Conservation (phyloP, 2,888 invertebrate species). For the Drosophila mettleri region DNA sequence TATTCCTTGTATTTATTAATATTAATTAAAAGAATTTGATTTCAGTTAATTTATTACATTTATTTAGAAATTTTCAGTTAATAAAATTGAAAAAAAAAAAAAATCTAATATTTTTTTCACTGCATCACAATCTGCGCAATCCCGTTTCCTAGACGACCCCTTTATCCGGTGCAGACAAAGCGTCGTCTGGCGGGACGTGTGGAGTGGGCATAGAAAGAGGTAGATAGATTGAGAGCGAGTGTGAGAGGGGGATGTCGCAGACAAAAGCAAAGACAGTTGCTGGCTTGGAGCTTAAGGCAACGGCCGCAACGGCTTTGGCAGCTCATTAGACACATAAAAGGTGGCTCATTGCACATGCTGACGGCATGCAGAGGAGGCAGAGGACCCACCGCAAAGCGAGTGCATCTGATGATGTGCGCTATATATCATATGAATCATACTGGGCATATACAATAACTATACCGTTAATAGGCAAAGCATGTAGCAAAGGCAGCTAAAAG, state of each 20-base stretch:
- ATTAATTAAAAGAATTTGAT: background rate
- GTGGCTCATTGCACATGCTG: conserved; percentile 56
- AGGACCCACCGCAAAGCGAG: conserved; percentile 41
- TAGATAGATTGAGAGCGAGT: background rate
- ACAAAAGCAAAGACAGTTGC: conserved; percentile 25
- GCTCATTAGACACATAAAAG: conserved; percentile 64
- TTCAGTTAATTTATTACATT: background rate
- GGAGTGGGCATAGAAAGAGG: background rate
- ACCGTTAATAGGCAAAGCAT: conserved; percentile 78
- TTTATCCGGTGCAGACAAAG: conserved; percentile 59
- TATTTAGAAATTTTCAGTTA: background rate
- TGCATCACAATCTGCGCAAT: background rate
- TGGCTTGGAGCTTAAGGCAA: conserved; percentile 20
- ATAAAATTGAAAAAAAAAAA: background rate
- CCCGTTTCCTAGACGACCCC: background rate
- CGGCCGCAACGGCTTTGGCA: conserved; percentile 22
- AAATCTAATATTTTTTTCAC: background rate
- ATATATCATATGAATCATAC: conserved; percentile 62
- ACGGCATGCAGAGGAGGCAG: conserved; percentile 23
- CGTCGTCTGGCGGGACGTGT: conserved; percentile 39
- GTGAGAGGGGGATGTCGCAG: background rate
- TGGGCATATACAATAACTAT: conserved; percentile 20
- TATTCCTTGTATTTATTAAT: background rate
- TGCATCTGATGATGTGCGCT: conserved; percentile 36
- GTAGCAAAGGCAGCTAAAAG: conserved; percentile 48